A percentile compares a stretch with the other conserved stretches of the same genome.
Evolutionary conservation across 2,888 invertebrate species (phyloP).

Genomic region (Encarsia formosa): DNA sequence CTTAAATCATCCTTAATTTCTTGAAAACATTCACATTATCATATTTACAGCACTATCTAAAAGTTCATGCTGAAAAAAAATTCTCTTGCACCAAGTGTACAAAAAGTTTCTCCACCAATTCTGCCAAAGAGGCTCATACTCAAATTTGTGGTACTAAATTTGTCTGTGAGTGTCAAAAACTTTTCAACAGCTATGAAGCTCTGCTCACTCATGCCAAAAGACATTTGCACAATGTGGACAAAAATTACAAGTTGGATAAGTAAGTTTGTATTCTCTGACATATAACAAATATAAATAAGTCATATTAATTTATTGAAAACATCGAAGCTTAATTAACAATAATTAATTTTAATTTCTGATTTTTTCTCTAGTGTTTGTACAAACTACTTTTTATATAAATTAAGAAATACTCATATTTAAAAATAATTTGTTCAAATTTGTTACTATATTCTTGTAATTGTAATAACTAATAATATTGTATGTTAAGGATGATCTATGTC

Average conservation of each 20-base stretch:
- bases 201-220: slow-evolving; percentile 50
- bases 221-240: slow-evolving; percentile 40
- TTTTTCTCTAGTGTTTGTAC: too few relatives aligned
- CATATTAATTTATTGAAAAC: too few relatives aligned
- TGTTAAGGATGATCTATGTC: too few relatives aligned
- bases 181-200: slow-evolving; percentile 48
- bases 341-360: too few relatives aligned
- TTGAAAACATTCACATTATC: neutral
- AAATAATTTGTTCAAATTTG: too few relatives aligned
- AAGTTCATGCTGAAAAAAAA: slow-evolving; percentile 51
- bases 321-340: too few relatives aligned
- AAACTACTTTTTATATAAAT: too few relatives aligned
- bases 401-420: too few relatives aligned
- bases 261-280: slow-evolving; percentile 8
- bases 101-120: slow-evolving; percentile 49
- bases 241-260: slow-evolving; percentile 35
- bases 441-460: too few relatives aligned
- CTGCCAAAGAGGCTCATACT: slow-evolving; percentile 46
- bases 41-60: slow-evolving; percentile 48
- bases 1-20: too few relatives aligned
- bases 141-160: slow-evolving; percentile 48
- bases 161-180: slow-evolving; percentile 44
- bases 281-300: neutral
- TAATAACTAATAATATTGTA: too few relatives aligned
- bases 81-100: slow-evolving; percentile 45